Evolutionary conservation across 2,888 invertebrate species (phyloP).

Genomic region (Nycteola revayana): DNA sequence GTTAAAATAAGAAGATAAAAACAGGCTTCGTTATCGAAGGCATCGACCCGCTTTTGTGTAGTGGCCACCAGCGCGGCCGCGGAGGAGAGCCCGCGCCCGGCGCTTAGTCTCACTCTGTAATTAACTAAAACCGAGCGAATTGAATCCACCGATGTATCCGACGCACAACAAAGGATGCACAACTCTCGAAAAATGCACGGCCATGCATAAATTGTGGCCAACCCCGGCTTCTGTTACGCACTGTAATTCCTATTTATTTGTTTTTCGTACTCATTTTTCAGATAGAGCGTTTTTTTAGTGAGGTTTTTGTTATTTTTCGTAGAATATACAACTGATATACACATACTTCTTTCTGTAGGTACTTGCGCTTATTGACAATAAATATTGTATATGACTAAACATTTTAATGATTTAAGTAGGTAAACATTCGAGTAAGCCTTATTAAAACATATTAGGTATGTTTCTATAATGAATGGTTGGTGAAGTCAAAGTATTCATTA

Average conservation of each 20-base stretch:
- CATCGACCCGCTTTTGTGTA: constrained; percentile 79
- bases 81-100: constrained; percentile 39
- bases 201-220: constrained; percentile 43
- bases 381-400: too few species aligned
- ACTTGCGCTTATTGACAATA: too few species aligned
- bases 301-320: too few species aligned
- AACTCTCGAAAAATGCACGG: constrained; percentile 55
- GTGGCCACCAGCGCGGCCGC: constrained; percentile 64
- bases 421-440: too few species aligned
- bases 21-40: constrained; percentile 77
- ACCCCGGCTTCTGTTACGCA: constrained; percentile 31
- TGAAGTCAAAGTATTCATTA: too few species aligned
- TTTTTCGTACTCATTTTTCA: constrained; percentile 12
- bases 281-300: too few species aligned
- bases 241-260: constrained; percentile 21
- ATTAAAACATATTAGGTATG: too few species aligned
- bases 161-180: constrained; percentile 57
- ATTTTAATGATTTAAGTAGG: too few species aligned
- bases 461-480: too few species aligned
- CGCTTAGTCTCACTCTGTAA: constrained; percentile 68
- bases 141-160: constrained; percentile 39
- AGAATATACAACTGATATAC: too few species aligned
- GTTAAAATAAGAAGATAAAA: constrained; percentile 79
- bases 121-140: constrained; percentile 71
- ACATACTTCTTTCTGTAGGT: too few species aligned